Conservation (phyloP, 2,888 invertebrate species). For the Liopterus haemorrhoidalis region DNA sequence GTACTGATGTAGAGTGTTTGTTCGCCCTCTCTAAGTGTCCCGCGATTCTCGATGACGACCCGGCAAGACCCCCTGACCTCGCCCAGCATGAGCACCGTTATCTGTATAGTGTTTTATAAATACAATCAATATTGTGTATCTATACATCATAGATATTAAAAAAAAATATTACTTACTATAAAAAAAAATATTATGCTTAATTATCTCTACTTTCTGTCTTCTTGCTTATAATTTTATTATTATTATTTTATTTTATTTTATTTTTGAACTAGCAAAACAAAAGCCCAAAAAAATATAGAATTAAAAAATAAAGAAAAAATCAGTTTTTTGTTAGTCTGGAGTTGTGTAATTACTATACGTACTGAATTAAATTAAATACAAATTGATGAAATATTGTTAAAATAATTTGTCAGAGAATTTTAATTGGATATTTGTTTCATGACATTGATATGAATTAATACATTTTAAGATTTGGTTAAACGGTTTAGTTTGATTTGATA, state of each 20-base stretch:
- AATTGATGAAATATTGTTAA: conserved; percentile 15
- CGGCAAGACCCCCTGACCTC: conserved; percentile 45
- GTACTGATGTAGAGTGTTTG: conserved; percentile 2
- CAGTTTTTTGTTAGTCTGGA: conserved; percentile 41
- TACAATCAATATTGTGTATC: conserved; percentile 44
- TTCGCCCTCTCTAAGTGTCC: conserved; percentile 9
- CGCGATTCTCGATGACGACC: conserved; percentile 44
- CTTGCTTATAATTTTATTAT: conserved; percentile 39
- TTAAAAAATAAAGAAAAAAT: conserved; percentile 38
- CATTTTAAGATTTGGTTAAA: conserved; percentile 21
- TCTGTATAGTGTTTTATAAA: conserved; percentile 34
- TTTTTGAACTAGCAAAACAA: conserved; percentile 39
- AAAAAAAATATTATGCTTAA: conserved; percentile 44
- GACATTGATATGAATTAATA: conserved; percentile 12
- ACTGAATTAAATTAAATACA: conserved; percentile 35
- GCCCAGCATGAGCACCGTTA: conserved; percentile 26
- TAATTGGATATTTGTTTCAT: conserved; percentile 5
- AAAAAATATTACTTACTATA: conserved; percentile 25
- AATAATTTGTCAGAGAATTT: conserved; percentile 4
- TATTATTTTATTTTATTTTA: conserved; percentile 35
- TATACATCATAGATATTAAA: conserved; percentile 38
- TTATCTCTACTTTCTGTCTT: conserved; percentile 43
- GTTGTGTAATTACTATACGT: conserved; percentile 42
- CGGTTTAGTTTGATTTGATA: conserved; percentile 23
- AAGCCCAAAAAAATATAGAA: conserved; percentile 42